These are phyloP conservation scores for Tragelaphus imberbis DNA, from an alignment of 2,113 vertebrate species.

Conservation along the genomic window DNA sequence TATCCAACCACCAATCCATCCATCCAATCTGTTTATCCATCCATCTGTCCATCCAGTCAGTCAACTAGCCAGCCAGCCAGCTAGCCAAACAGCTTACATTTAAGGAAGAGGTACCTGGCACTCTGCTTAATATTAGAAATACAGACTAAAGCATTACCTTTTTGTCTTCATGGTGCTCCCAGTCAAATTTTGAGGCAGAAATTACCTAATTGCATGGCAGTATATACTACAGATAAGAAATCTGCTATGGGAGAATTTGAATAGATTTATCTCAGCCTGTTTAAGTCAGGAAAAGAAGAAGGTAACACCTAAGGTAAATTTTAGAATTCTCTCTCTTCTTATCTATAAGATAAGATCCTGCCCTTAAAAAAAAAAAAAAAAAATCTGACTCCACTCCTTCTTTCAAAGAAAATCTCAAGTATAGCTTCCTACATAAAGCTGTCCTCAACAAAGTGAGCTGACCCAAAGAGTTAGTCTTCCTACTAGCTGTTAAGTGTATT, in stretches of 20 bases:
- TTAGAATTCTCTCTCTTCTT: neutral
- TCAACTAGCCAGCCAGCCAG: neutral
- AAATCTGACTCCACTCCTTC: neutral
- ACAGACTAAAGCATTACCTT: neutral
- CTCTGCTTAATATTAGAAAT: neutral
- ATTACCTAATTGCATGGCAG: neutral
- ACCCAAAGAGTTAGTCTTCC: neutral
- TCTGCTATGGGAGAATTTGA: neutral
- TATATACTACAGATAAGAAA: neutral
- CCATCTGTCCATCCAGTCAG: neutral
- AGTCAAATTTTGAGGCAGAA: neutral
- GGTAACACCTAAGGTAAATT: neutral
- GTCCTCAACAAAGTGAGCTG: neutral
- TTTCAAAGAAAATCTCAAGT: constrained; percentile 15
- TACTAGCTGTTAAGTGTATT: neutral
- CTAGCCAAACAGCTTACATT: neutral
- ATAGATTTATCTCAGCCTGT: neutral
- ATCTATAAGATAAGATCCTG: neutral
- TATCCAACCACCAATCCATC: neutral
- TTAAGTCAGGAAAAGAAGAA: neutral
- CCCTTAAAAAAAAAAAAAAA: neutral
- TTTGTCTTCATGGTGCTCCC: neutral
- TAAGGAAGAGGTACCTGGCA: neutral
- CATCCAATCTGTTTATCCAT: neutral
- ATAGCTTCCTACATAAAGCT: neutral